Evolutionary conservation across 64 coral and sea anemone genomes (phyloP), one percentile per base, ranked within the genome.

Genomic region (Pocillopora verrucosa): DNA sequence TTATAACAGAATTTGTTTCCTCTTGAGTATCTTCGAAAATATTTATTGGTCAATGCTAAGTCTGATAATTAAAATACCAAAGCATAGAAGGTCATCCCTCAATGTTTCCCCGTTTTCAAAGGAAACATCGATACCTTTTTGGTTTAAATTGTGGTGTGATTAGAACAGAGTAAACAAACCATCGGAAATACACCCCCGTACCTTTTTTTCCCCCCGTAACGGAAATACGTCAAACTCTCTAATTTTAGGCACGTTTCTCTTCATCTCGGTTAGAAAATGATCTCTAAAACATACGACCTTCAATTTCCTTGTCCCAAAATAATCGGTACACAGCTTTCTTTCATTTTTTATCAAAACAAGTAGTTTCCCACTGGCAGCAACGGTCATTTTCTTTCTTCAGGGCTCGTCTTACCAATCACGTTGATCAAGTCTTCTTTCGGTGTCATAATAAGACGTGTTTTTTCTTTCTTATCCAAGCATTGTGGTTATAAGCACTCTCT

Each of bases 121-220:
- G 61, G 80, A 67, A 83, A 83, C 25, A 24, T 85, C 82, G 57
- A 15, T 57, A 72, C 1, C 14, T 51, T 72, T 26, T 59, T 30
- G 34, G 19, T 58, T 11, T 19, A 76, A 30, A 56, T 77, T 51
- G 3, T 70, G 75, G 41, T 56, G 20, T 20, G 30, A 56, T n/a
- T 85, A 72, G 70, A 57, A 36, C 82, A 13, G 1, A 20, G 67
- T 36, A 15, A 45, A 72, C 36, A 72, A 56, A 26, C 68, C 11
- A 58, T 65, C 82, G 82, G 82, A 85, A 85, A 65, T 72, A 41
- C 82, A 45, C 65, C 82, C 35, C 65, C 80, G 22, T 85, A 72
- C 19, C 11, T 13, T 70, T 13, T 45, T 45, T 72, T 30, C 30
- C 82, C 82, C 59, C 58, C 12, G 7, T 26, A 37, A 36, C 65